Percentiles rank a stretch among this genome's conserved stretches.
phyloP scores from a whole-genome alignment of 2,888 invertebrate genomes.

The Agrilus biguttatus region DNA sequence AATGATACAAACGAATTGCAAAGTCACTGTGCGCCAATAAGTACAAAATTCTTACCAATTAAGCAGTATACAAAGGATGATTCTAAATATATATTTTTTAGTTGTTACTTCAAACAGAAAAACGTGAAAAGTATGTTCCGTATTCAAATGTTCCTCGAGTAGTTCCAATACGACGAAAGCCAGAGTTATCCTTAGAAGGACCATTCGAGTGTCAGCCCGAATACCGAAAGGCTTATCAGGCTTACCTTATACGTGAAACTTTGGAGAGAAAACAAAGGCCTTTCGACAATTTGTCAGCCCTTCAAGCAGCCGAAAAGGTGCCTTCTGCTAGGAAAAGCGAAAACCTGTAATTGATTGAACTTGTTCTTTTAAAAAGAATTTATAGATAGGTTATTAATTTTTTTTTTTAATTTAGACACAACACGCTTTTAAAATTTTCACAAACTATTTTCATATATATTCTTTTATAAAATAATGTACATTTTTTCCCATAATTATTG shows the following conservation, averaged over 20 bases:
- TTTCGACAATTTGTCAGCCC: conserved; percentile 12
- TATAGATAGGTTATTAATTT: no score
- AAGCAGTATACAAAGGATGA: not conserved
- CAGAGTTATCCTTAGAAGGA: conserved; percentile 21
- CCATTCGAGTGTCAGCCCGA: conserved; percentile 31
- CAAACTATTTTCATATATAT: no score
- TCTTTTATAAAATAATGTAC: no score
- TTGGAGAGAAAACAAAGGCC: conserved; percentile 15
- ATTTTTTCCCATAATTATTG: no score
- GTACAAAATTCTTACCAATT: no score
- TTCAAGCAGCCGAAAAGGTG: conserved; percentile 3
- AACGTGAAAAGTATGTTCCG: conserved; percentile 17
- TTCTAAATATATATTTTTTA: conserved; percentile 10
- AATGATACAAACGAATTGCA: no score
- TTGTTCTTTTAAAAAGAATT: no score
- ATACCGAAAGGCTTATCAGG: conserved; percentile 32
- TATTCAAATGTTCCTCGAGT: conserved; percentile 6
- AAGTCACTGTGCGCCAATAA: no score
- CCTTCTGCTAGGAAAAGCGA: conserved; percentile 1
- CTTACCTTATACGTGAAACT: conserved; percentile 29
- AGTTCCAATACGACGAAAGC: conserved; percentile 12
- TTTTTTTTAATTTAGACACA: no score
- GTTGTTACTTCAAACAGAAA: conserved; percentile 20
- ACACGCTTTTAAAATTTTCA: no score
- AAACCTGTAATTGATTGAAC: conserved; percentile 4